Evolutionary conservation across 2,797 vertebrate species (phyloP).

Genomic region (Huso huso): DNA sequence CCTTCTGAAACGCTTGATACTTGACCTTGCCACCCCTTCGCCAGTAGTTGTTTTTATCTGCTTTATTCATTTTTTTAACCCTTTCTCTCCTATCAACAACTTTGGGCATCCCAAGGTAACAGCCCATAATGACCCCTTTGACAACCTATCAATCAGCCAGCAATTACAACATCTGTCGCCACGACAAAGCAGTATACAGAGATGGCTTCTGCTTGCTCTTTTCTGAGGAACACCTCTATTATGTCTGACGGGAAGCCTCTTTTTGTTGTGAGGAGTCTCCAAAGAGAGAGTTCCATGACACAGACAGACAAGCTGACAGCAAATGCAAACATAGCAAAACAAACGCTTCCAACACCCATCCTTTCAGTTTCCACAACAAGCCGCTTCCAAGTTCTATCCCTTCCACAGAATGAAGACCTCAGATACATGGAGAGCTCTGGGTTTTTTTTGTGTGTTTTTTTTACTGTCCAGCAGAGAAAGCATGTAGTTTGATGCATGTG

Average conservation of each 20-base stretch:
- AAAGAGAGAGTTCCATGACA: slow-evolving; percentile 54
- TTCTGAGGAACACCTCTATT: slow-evolving; percentile 47
- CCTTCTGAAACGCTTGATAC: slow-evolving; percentile 7
- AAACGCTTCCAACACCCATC: slow-evolving; percentile 72
- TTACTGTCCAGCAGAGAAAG: no score
- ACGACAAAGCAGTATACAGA: slow-evolving; percentile 54
- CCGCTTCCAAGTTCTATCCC: slow-evolving; percentile 67
- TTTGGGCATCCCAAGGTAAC: slow-evolving; percentile 30
- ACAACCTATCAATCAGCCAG: slow-evolving; percentile 71
- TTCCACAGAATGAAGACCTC: slow-evolving; percentile 67
- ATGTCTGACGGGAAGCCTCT: slow-evolving; percentile 49
- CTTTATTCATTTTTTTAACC: slow-evolving; percentile 48
- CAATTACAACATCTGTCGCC: slow-evolving; percentile 77
- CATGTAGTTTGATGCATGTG: no score
- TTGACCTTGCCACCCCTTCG: slow-evolving; percentile 28
- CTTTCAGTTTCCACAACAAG: slow-evolving; percentile 75
- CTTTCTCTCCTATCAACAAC: slow-evolving; percentile 33
- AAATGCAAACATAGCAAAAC: slow-evolving; percentile 79
- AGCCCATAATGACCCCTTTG: slow-evolving; percentile 57
- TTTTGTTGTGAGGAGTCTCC: slow-evolving; percentile 47
- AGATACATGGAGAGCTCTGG: slow-evolving; percentile 12
- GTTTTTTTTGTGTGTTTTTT: no score
- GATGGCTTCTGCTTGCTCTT: slow-evolving; percentile 48
- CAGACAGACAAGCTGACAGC: slow-evolving; percentile 75
- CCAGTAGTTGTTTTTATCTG: slow-evolving; percentile 26